phyloP scores from a whole-genome alignment of 92 coral and sea anemone genomes.

The Palythoa heliodiscus region DNA sequence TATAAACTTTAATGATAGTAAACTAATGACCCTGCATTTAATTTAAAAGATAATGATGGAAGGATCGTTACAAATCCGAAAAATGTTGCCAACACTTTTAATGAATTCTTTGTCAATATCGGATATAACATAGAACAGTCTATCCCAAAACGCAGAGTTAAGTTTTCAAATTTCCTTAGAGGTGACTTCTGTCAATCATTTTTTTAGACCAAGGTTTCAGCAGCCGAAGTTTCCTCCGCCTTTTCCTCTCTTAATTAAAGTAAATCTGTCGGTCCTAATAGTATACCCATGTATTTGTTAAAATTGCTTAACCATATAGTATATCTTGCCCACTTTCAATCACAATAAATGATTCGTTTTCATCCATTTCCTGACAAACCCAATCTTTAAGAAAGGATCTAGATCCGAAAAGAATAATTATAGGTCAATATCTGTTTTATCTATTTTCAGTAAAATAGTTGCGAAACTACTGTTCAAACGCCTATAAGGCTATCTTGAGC shows the following conservation, averaged over 20 bases:
- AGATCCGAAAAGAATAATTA: no score
- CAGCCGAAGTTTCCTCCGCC: constrained; percentile 33
- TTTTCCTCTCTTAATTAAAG: constrained; percentile 33
- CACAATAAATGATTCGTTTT: constrained; percentile 44
- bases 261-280: constrained; percentile 49
- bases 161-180: constrained; percentile 27
- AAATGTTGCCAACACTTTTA: constrained; percentile 46
- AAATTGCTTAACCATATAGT: constrained; percentile 38
- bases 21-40: constrained; percentile 22
- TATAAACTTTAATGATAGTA: no score
- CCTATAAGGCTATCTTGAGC: no score
- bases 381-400: no score
- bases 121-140: constrained; percentile 27
- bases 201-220: constrained; percentile 44
- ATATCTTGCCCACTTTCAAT: constrained; percentile 41
- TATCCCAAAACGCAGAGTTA: constrained; percentile 35
- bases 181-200: constrained; percentile 42
- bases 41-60: constrained; percentile 29
- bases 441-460: no score
- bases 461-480: no score
- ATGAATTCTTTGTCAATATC: no score
- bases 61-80: constrained; percentile 14
- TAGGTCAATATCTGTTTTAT: no score
- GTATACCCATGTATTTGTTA: no score
- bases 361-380: constrained; percentile 42